Percentiles rank a stretch among this genome's conserved stretches.
Evolutionary conservation across 2,888 invertebrate genomes (phyloP).

Genomic region (Diloba caeruleocephala): DNA sequence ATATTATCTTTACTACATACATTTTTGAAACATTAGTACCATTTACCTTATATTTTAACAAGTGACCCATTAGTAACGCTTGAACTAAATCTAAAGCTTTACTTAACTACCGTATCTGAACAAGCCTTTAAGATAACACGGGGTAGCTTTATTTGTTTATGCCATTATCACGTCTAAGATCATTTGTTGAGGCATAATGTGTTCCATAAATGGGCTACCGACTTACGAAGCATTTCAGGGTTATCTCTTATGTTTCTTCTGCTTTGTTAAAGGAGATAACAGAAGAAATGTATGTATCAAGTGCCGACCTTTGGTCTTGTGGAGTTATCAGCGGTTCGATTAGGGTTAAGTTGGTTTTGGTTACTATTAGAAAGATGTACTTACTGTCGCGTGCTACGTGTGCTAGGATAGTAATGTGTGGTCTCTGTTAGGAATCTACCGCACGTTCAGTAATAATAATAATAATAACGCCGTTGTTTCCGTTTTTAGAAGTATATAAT

Average conservation of each 20-base stretch:
- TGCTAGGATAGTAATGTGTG: slow-evolving; percentile 1
- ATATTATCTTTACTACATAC: slow-evolving; percentile 10
- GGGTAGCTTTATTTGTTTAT: slow-evolving; percentile 50
- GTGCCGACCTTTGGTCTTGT: slow-evolving; percentile 35
- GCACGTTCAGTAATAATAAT: not conserved
- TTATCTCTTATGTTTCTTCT: slow-evolving; percentile 24
- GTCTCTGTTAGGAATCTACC: not conserved
- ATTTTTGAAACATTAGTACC: slow-evolving; percentile 7
- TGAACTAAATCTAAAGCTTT: slow-evolving; percentile 27
- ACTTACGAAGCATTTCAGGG: slow-evolving; percentile 42
- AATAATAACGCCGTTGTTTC: too few species aligned
- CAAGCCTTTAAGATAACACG: slow-evolving; percentile 45
- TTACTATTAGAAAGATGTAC: slow-evolving; percentile 3
- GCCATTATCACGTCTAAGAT: slow-evolving; percentile 50
- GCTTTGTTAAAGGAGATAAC: slow-evolving; percentile 11
- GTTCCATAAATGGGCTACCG: slow-evolving; percentile 44
- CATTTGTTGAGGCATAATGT: slow-evolving; percentile 46
- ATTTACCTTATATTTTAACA: slow-evolving; percentile 10
- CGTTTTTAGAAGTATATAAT: too few species aligned
- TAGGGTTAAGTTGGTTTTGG: slow-evolving; percentile 24
- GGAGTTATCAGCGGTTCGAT: slow-evolving; percentile 13
- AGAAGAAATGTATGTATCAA: slow-evolving; percentile 25
- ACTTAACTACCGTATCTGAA: slow-evolving; percentile 34
- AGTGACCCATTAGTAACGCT: slow-evolving; percentile 23
- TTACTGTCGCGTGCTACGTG: slow-evolving; percentile 8